Evolutionary conservation across 2,797 vertebrate genomes (phyloP).

Genomic region (Perodicticus potto): DNA sequence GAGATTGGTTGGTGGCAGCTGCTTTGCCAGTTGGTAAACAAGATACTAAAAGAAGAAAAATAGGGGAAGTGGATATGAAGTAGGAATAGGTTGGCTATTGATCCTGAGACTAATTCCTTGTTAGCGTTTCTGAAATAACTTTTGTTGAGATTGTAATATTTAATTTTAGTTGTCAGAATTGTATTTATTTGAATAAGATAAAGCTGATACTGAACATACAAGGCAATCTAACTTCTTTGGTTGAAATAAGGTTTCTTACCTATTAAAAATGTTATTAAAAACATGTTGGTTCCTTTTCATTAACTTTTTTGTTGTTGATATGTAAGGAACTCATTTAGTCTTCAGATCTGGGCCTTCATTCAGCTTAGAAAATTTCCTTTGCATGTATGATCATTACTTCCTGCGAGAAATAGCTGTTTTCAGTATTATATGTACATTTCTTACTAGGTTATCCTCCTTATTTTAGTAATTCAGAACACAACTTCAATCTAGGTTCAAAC

Average conservation of each 20-base stretch:
- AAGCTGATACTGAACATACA: background rate
- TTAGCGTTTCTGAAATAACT: conserved; percentile 23
- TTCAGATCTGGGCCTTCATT: background rate
- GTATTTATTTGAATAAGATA: conserved; percentile 56
- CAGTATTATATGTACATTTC: background rate
- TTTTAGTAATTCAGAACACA: background rate
- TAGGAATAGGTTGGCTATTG: background rate
- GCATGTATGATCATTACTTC: background rate
- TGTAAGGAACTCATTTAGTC: conserved; percentile 4
- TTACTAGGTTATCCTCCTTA: background rate
- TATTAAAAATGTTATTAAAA: conserved; percentile 58
- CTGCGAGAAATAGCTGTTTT: background rate
- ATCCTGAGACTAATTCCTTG: background rate
- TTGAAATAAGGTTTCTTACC: background rate
- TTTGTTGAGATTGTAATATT: conserved; percentile 32
- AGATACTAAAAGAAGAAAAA: background rate
- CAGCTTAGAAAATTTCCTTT: background rate
- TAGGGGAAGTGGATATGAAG: background rate
- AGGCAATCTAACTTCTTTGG: conserved; percentile 32
- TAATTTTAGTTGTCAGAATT: background rate
- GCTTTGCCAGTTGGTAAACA: background rate
- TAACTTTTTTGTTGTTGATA: conserved; percentile 4
- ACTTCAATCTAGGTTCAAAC: background rate
- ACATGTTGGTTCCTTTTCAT: background rate
- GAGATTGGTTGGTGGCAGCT: background rate